phyloP scores from a whole-genome alignment of 2,888 invertebrate species.

The Caenorhabditis parvicauda region DNA sequence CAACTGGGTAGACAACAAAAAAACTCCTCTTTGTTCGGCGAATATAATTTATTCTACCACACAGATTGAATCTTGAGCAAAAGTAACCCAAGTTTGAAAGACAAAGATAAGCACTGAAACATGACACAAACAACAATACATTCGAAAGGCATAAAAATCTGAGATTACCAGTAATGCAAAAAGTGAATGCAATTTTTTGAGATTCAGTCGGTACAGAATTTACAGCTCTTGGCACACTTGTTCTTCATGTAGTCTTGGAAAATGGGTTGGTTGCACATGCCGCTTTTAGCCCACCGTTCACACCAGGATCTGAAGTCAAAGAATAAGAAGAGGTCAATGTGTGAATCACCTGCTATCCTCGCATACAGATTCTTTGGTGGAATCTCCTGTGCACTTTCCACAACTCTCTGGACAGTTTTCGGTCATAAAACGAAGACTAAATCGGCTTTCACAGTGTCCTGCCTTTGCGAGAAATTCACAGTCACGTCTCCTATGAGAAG shows the following conservation, averaged over 20 bases:
- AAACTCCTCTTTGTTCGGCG: too few relatives aligned
- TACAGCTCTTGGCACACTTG: slow-evolving; percentile 55
- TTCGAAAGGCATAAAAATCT: too few relatives aligned
- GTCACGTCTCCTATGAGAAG: slow-evolving; percentile 37
- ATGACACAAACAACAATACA: too few relatives aligned
- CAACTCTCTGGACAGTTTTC: slow-evolving; percentile 56
- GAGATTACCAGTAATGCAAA: too few relatives aligned
- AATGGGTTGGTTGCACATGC: slow-evolving; percentile 53
- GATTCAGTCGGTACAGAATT: too few relatives aligned
- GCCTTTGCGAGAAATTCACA: slow-evolving; percentile 51
- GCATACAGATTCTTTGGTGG: slow-evolving; percentile 15
- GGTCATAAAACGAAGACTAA: slow-evolving; percentile 53
- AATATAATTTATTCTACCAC: too few relatives aligned
- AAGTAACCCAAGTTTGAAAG: too few relatives aligned
- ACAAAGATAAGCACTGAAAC: too few relatives aligned
- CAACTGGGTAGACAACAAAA: too few relatives aligned
- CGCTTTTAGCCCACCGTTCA: slow-evolving; percentile 55
- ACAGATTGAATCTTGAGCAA: too few relatives aligned
- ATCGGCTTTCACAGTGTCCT: slow-evolving; percentile 55
- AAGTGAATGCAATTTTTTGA: too few relatives aligned
- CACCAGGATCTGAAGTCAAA: slow-evolving; percentile 48
- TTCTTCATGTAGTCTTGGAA: slow-evolving; percentile 57
- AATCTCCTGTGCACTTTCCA: slow-evolving; percentile 36
- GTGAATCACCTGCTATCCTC: slow-evolving; percentile 26
- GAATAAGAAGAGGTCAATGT: neutral